Evolutionary conservation across 2,888 invertebrate species (phyloP).

Genomic region (Axea sp.): DNA sequence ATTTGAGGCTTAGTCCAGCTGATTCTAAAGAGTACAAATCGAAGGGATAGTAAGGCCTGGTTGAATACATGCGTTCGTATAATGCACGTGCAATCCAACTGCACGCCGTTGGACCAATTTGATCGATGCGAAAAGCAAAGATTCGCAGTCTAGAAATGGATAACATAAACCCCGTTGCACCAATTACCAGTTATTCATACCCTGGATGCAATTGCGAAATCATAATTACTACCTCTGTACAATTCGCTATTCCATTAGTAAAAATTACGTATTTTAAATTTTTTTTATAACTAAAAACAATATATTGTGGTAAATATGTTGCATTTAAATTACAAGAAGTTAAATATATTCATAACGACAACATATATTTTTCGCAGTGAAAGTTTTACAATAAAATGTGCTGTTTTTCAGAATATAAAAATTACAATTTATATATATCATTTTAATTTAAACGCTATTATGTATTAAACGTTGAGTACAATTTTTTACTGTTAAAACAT

Average conservation of each 20-base stretch:
- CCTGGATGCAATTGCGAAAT: slow-evolving; percentile 50
- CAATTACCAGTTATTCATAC: slow-evolving; percentile 72
- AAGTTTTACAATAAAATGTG: no score
- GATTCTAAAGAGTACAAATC: slow-evolving; percentile 42
- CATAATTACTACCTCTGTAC: slow-evolving; percentile 17
- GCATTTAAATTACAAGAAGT: no score
- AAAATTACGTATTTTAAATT: no score
- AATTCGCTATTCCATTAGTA: neutral
- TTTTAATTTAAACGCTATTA: no score
- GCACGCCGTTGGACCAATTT: slow-evolving; percentile 17
- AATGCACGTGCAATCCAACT: slow-evolving; percentile 14
- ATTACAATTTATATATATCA: no score
- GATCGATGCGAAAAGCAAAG: slow-evolving; percentile 34
- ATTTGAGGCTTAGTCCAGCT: slow-evolving; percentile 31
- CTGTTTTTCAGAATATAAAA: no score
- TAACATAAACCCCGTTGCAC: slow-evolving; percentile 63
- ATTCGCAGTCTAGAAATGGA: slow-evolving; percentile 22
- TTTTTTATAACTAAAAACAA: no score
- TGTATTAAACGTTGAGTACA: no score
- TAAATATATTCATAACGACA: no score
- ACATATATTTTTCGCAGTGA: no score
- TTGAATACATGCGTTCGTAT: slow-evolving; percentile 26
- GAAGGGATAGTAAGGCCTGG: slow-evolving; percentile 35
- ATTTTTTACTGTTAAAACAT: no score
- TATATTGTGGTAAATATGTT: no score